Conservation (phyloP, 2,797 vertebrate genomes). For the Vireo griseus region DNA sequence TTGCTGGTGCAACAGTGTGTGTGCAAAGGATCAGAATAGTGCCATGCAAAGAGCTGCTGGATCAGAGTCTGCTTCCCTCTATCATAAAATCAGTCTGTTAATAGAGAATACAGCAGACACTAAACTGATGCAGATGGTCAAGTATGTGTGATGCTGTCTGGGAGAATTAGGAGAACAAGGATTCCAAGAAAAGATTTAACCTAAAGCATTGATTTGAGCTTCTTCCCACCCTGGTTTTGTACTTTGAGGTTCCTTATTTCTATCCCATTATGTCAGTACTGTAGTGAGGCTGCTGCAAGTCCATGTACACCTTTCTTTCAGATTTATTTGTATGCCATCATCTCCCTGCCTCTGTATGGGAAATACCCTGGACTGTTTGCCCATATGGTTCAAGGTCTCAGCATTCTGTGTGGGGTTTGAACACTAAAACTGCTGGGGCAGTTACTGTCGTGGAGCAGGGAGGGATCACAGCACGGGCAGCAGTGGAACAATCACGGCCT, state of each 20-base stretch:
- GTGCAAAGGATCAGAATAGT: slow-evolving; percentile 14
- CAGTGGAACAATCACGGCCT: neutral
- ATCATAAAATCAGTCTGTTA: neutral
- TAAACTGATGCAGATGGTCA: neutral
- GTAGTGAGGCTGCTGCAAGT: neutral
- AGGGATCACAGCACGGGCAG: accelerated
- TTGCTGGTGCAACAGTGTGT: neutral
- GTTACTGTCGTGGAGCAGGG: accelerated
- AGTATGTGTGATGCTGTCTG: neutral
- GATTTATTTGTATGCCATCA: neutral
- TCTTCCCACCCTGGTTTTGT: neutral
- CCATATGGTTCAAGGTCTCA: accelerated
- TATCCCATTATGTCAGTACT: neutral
- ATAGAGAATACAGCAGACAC: neutral
- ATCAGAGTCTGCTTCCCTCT: neutral
- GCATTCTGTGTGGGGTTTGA: neutral
- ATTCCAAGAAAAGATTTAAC: neutral
- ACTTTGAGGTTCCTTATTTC: neutral
- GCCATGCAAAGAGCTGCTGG: neutral
- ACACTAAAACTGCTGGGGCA: neutral
- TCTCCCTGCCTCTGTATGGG: neutral
- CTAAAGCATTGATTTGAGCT: neutral
- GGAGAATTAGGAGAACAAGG: neutral
- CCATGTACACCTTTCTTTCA: neutral
- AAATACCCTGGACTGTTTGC: neutral